Conservation (phyloP, 2,797 vertebrate species). For the Schizopygopsis pylzovi region DNA sequence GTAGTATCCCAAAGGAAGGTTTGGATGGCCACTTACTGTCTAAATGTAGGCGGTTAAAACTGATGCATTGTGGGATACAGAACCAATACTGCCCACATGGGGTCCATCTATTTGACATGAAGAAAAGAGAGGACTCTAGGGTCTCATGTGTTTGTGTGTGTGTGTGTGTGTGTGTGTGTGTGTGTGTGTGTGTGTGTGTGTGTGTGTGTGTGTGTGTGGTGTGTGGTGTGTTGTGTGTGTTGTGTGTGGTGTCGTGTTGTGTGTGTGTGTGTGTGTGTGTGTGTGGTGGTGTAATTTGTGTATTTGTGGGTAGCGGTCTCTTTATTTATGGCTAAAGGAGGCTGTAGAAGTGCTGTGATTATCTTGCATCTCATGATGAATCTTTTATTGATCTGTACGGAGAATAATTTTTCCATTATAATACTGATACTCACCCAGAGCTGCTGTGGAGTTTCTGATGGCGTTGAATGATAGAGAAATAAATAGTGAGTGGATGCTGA, state of each 20-base stretch:
- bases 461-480: slow-evolving; percentile 52
- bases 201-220: too few species aligned
- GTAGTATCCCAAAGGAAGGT: slow-evolving; percentile 22
- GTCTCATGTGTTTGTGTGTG: not conserved
- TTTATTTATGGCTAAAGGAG: slow-evolving; percentile 2
- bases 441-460: not conserved
- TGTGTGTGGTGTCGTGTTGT: too few species aligned
- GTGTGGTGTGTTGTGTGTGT: too few species aligned
- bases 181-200: too few species aligned
- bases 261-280: too few species aligned
- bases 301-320: slow-evolving; percentile 47
- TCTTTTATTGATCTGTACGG: slow-evolving; percentile 15
- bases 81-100: slow-evolving; percentile 26
- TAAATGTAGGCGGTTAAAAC: slow-evolving; percentile 6
- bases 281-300: not conserved
- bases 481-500: slow-evolving; percentile 63
- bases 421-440: not conserved
- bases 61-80: slow-evolving; percentile 32
- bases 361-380: slow-evolving; percentile 2
- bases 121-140: not conserved
- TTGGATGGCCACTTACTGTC: slow-evolving; percentile 25
- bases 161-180: too few species aligned
- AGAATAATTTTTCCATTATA: not conserved
- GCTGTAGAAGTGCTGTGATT: not conserved
- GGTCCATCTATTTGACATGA: not conserved